These are phyloP conservation scores for Sisyra terminalis DNA, from an alignment of 2,888 invertebrate genomes.

Conservation along the genomic window DNA sequence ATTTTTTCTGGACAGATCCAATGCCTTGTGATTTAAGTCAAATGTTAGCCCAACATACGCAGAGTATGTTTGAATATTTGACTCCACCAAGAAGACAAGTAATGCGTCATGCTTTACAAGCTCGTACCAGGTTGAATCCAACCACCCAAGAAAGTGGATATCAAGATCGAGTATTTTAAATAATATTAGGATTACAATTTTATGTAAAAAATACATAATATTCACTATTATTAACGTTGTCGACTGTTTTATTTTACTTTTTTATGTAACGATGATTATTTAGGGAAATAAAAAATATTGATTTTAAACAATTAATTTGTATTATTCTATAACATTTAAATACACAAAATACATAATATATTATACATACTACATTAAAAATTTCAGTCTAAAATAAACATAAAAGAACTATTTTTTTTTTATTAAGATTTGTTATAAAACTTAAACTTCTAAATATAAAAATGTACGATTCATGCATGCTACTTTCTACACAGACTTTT, in stretches of 20 bases:
- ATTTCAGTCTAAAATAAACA: too few species aligned
- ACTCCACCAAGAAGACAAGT: conserved; percentile 57
- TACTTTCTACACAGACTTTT: too few species aligned
- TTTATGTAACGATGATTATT: too few species aligned
- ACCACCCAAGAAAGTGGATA: conserved; percentile 59
- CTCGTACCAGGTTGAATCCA: conserved; percentile 31
- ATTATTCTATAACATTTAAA: too few species aligned
- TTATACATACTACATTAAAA: too few species aligned
- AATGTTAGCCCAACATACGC: conserved; percentile 82
- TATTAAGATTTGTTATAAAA: background rate
- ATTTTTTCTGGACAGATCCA: conserved; percentile 97
- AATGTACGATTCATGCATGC: too few species aligned
- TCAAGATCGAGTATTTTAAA: conserved; percentile 69
- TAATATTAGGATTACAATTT: background rate
- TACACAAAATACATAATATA: too few species aligned
- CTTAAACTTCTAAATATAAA: background rate
- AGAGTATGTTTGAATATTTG: conserved; percentile 90
- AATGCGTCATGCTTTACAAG: conserved; percentile 38
- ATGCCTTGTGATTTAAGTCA: conserved; percentile 83
- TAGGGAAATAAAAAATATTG: too few species aligned
- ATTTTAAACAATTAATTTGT: too few species aligned
- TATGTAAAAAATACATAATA: too few species aligned
- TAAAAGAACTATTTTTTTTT: background rate
- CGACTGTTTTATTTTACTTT: too few species aligned
- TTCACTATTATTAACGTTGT: too few species aligned